These are phyloP conservation scores for Iguana delicatissima DNA, from an alignment of 2,797 vertebrate genomes.

Conservation along the genomic window DNA sequence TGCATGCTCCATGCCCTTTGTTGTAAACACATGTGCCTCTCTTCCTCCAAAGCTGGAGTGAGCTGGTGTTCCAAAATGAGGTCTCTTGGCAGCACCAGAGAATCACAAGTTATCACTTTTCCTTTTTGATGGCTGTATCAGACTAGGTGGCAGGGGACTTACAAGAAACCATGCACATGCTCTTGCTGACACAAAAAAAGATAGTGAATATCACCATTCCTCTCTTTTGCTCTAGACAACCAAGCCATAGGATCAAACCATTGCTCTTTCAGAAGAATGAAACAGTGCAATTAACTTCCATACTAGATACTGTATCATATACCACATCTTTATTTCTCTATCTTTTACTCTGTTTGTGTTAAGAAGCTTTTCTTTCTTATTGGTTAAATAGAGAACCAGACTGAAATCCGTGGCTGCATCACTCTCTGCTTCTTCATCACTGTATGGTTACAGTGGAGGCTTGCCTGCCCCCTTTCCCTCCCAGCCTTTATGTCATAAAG, in stretches of 20 bases:
- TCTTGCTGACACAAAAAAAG: not conserved
- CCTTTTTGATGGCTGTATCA: not conserved
- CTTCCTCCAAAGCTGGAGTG: not conserved
- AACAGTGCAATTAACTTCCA: constrained; percentile 4
- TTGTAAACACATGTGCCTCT: not conserved
- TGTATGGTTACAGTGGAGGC: not conserved
- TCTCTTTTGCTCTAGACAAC: not conserved
- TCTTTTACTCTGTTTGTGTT: no score
- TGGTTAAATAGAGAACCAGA: not conserved
- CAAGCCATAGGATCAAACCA: not conserved
- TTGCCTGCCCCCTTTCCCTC: not conserved
- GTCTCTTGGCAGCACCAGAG: not conserved
- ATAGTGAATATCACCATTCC: not conserved
- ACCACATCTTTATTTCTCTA: no score
- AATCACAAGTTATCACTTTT: not conserved
- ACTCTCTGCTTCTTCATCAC: not conserved
- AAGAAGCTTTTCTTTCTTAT: not conserved
- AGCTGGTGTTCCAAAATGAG: not conserved
- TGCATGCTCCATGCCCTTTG: not conserved
- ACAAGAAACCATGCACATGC: not conserved
- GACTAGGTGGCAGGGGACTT: not conserved
- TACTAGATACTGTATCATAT: not conserved
- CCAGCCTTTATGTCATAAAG: not conserved
- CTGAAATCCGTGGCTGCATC: not conserved
- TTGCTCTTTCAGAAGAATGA: constrained; percentile 13